A percentile compares a stretch with the other conserved stretches of the same genome.
phyloP scores from a whole-genome alignment of 2,888 invertebrate genomes.

The Agrotis segetum region DNA sequence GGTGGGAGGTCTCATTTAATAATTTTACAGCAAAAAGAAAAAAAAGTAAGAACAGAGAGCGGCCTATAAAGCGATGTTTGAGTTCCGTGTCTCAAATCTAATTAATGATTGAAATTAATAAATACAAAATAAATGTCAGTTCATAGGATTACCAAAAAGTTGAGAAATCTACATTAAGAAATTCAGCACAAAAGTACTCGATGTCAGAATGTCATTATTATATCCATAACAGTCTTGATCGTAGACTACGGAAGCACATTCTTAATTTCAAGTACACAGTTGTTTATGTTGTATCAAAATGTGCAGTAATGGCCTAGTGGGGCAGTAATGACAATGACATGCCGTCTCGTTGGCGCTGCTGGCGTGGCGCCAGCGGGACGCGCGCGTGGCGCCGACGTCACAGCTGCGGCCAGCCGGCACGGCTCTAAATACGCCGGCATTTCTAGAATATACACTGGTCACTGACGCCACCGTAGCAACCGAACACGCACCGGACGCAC shows the following conservation, averaged over 20 bases:
- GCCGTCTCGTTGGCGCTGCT: slow-evolving; percentile 73
- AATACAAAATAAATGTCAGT: too few species aligned
- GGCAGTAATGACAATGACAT: slow-evolving; percentile 77
- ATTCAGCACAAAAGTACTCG: background rate
- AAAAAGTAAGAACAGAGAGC: too few species aligned
- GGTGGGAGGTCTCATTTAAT: too few species aligned
- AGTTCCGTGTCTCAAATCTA: background rate
- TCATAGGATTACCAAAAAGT: background rate
- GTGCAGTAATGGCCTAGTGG: slow-evolving; percentile 71
- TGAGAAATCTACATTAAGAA: background rate
- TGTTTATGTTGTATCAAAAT: slow-evolving; percentile 69
- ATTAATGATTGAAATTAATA: too few species aligned
- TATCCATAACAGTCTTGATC: slow-evolving; percentile 28
- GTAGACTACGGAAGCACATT: slow-evolving; percentile 66
- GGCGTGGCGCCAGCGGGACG: slow-evolving; percentile 78
- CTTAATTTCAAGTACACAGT: slow-evolving; percentile 66
- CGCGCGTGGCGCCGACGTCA: slow-evolving; percentile 72
- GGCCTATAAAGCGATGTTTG: background rate
- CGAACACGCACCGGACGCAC: slow-evolving; percentile 39
- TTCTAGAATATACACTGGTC: slow-evolving; percentile 72
- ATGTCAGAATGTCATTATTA: background rate
- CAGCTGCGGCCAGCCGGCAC: slow-evolving; percentile 50
- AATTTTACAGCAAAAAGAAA: too few species aligned
- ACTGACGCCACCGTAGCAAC: slow-evolving; percentile 76
- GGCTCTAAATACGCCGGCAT: slow-evolving; percentile 58